phyloP scores from a whole-genome alignment of 1,140 invertebrate genomes.

The Tetragnatha versicolor region DNA sequence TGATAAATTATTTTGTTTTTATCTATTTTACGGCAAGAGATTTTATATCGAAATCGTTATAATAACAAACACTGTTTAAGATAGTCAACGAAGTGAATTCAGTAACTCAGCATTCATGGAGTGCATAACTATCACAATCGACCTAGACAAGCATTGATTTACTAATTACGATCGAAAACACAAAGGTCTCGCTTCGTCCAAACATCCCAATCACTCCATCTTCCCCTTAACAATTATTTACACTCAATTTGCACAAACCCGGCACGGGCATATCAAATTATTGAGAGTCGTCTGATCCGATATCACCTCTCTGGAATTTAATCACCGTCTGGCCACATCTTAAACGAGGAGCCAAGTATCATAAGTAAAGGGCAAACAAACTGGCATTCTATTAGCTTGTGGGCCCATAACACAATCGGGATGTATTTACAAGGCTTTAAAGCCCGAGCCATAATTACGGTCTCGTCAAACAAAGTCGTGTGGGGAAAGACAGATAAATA shows the following conservation, averaged over 20 bases:
- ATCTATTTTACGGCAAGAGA: too few species aligned
- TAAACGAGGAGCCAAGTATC: background rate
- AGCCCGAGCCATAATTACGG: constrained; percentile 1
- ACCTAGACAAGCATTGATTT: too few species aligned
- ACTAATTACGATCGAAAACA: too few species aligned
- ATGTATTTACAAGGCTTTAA: constrained; percentile 3
- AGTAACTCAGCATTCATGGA: too few species aligned
- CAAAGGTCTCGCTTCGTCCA: too few species aligned
- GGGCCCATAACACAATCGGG: background rate
- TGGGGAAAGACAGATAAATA: constrained; percentile 35
- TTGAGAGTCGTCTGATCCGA: too few species aligned
- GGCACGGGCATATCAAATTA: constrained; percentile 1
- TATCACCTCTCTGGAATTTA: background rate
- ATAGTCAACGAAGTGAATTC: too few species aligned
- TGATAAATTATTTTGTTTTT: too few species aligned
- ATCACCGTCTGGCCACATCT: background rate
- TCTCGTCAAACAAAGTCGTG: constrained; percentile 17
- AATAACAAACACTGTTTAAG: too few species aligned
- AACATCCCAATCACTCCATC: background rate
- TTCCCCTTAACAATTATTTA: background rate
- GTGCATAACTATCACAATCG: too few species aligned
- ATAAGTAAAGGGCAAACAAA: constrained; percentile 4
- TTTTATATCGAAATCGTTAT: too few species aligned
- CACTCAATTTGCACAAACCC: background rate
- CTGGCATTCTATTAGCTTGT: background rate